Conservation (phyloP, 1,140 invertebrate genomes). For the Trachymyrmex cornetzi region DNA sequence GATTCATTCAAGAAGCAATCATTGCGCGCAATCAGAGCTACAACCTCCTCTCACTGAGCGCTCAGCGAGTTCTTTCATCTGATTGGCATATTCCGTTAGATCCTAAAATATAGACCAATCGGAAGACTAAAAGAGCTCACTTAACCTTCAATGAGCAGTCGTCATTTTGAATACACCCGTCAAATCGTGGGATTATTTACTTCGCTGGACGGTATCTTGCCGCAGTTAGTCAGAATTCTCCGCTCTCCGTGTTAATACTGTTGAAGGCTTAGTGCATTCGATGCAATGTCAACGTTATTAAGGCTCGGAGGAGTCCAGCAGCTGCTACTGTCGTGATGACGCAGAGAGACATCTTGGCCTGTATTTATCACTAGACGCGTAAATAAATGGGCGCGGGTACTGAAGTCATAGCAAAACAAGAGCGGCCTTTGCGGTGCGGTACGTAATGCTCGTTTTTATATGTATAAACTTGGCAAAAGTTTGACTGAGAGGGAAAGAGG, state of each 20-base stretch:
- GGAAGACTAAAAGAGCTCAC: too few relatives aligned
- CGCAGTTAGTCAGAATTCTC: constrained; percentile 40
- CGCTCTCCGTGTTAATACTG: constrained; percentile 24
- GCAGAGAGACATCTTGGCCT: constrained; percentile 5
- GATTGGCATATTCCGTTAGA: too few relatives aligned
- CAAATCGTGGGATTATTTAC: constrained; percentile 38
- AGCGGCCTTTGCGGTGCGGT: neutral
- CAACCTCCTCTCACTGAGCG: too few relatives aligned
- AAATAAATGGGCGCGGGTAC: neutral
- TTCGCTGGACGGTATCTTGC: neutral
- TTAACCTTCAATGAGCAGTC: too few relatives aligned
- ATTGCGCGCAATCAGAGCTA: too few relatives aligned
- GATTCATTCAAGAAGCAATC: neutral
- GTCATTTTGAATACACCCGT: neutral
- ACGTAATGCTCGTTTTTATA: constrained; percentile 5
- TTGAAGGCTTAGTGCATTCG: constrained; percentile 10
- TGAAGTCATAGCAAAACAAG: neutral
- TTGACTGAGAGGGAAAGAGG: neutral
- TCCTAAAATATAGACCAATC: too few relatives aligned
- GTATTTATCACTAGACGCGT: neutral
- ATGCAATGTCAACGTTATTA: constrained; percentile 52
- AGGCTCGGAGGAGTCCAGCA: constrained; percentile 10
- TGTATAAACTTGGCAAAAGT: neutral
- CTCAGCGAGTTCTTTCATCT: too few relatives aligned
- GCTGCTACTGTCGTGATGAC: constrained; percentile 10